Evolutionary conservation across 2,888 invertebrate species (phyloP).

Genomic region (Gerris lacustris): DNA sequence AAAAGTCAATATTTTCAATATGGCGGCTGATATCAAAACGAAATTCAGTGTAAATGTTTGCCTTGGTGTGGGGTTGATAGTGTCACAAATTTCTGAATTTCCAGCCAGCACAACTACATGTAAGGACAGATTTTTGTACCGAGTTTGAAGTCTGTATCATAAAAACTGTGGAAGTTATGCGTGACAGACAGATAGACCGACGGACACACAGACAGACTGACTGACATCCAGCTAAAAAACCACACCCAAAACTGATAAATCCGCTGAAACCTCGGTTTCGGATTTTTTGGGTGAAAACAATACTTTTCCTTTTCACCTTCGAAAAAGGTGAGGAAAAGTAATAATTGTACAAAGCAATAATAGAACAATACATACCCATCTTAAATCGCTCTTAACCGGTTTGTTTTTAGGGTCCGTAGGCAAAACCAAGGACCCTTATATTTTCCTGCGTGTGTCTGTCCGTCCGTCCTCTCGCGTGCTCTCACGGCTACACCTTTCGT

Average conservation of each 20-base stretch:
- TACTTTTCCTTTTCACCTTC: not conserved
- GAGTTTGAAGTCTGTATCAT: not conserved
- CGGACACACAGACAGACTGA: not conserved
- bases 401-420: too few relatives aligned
- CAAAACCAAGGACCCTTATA: too few relatives aligned
- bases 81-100: not conserved
- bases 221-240: not conserved
- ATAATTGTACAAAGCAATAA: not conserved
- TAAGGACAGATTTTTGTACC: not conserved
- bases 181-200: not conserved
- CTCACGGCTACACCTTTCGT: too few relatives aligned
- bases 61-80: too few relatives aligned
- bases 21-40: too few relatives aligned
- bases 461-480: too few relatives aligned
- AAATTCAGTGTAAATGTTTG: too few relatives aligned
- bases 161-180: not conserved
- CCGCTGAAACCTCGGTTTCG: not conserved
- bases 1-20: too few relatives aligned
- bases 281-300: not conserved
- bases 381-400: too few relatives aligned
- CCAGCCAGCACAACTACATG: not conserved
- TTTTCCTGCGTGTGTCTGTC: too few relatives aligned
- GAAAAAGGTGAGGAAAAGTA: not conserved
- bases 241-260: not conserved
- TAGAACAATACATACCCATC: too few relatives aligned